phyloP scores from a whole-genome alignment of 2,113 vertebrate genomes.

The Piaya cayana region DNA sequence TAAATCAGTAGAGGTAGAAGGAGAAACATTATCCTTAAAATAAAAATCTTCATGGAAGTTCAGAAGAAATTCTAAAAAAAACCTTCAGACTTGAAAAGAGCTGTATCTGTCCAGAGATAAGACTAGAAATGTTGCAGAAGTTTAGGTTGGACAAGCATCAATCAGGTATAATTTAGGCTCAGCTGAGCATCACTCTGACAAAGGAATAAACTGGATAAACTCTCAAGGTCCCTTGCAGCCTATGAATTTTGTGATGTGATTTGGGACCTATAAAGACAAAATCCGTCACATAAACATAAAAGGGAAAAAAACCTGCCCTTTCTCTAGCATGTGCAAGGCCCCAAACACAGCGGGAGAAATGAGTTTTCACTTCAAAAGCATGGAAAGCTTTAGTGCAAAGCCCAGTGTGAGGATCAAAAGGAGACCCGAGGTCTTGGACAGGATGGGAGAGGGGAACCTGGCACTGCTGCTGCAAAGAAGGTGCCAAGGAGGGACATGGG shows the following conservation, averaged over 20 bases:
- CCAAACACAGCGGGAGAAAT: background rate
- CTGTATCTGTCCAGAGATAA: background rate
- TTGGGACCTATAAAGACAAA: slow-evolving; percentile 11
- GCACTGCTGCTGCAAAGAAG: background rate
- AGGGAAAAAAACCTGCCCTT: background rate
- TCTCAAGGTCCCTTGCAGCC: slow-evolving; percentile 11
- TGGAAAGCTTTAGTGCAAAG: background rate
- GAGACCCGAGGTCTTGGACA: background rate
- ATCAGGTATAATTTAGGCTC: background rate
- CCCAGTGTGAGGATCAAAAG: background rate
- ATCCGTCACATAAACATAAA: slow-evolving; percentile 15
- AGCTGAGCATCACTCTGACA: background rate
- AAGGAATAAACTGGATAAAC: slow-evolving; percentile 24
- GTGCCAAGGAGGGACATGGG: background rate
- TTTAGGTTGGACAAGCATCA: background rate
- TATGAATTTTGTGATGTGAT: slow-evolving; percentile 26
- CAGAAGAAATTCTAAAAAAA: background rate
- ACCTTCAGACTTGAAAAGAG: background rate
- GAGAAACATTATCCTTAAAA: background rate
- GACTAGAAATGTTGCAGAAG: background rate
- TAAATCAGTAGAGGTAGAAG: background rate
- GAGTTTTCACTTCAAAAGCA: slow-evolving; percentile 24
- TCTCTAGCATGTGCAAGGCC: background rate
- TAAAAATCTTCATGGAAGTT: background rate
- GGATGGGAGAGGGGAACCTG: background rate